Evolutionary conservation across 2,797 vertebrate genomes (phyloP).

Genomic region (Pangasius larnaudii): DNA sequence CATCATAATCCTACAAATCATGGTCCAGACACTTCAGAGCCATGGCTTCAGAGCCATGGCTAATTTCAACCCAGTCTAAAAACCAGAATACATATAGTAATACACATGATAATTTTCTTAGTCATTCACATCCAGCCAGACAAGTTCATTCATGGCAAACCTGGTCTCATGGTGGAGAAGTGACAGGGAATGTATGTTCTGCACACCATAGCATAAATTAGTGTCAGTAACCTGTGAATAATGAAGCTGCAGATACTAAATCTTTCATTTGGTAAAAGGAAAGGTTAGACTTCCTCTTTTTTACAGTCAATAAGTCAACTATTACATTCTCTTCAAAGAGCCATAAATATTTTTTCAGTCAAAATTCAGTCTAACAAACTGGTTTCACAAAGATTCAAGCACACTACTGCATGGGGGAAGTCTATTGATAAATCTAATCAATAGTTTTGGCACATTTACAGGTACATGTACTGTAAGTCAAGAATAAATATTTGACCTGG

Average conservation of each 20-base stretch:
- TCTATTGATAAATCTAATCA: conserved; percentile 16
- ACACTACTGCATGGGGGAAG: background rate
- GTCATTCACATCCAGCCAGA: background rate
- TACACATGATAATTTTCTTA: conserved; percentile 4
- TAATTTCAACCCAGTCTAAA: background rate
- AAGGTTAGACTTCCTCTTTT: conserved; percentile 44
- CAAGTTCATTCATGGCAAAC: conserved; percentile 33
- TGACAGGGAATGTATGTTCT: conserved; percentile 20
- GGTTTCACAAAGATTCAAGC: background rate
- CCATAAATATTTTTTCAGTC: background rate
- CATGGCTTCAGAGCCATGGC: background rate
- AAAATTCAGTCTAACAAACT: background rate
- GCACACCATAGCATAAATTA: conserved; percentile 21
- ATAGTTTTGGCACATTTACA: conserved; percentile 28
- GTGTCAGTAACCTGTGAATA: conserved; percentile 38
- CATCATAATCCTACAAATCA: background rate
- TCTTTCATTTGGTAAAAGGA: conserved; percentile 34
- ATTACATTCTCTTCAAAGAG: conserved; percentile 39
- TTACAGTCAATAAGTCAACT: conserved; percentile 45
- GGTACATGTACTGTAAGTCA: conserved; percentile 26
- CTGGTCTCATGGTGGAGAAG: conserved; percentile 22
- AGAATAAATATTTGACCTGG: conserved; percentile 31
- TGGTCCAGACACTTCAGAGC: background rate
- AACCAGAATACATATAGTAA: background rate
- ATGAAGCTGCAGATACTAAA: conserved; percentile 40